Conservation (phyloP, 2,113 vertebrate genomes). For the Machaerirhynchus nigripectus region DNA sequence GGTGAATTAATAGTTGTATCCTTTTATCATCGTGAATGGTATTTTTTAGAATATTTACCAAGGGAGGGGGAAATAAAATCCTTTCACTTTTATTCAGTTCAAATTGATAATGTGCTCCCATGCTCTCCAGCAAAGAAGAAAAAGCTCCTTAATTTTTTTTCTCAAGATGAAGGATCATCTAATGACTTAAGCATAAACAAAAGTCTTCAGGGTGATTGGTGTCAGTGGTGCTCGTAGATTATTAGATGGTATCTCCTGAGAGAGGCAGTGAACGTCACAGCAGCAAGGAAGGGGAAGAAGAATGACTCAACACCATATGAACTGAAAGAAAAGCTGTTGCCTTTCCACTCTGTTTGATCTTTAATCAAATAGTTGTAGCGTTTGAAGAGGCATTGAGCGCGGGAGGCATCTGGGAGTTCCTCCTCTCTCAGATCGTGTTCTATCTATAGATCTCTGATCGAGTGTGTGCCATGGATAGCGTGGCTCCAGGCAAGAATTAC, state of each 20-base stretch:
- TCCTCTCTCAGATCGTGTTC: neutral
- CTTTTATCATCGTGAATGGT: neutral
- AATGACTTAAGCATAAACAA: neutral
- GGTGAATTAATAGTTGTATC: neutral
- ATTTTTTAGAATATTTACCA: neutral
- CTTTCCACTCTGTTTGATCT: constrained; percentile 9
- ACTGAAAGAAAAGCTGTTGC: neutral
- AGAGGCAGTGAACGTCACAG: neutral
- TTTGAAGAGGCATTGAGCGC: neutral
- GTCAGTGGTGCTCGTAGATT: neutral
- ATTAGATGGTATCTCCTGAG: neutral
- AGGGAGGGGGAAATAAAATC: neutral
- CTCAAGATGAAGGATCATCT: neutral
- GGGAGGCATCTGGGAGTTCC: neutral
- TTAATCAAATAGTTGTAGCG: neutral
- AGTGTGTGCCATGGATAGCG: neutral
- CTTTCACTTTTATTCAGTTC: neutral
- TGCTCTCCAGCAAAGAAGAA: neutral
- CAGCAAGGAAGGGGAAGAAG: neutral
- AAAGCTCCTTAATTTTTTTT: neutral
- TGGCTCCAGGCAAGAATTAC: neutral
- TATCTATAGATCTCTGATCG: neutral
- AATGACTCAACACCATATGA: neutral
- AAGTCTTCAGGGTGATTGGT: neutral
- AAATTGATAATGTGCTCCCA: neutral